Conservation (phyloP, 2,113 vertebrate genomes). For the Dasyprocta punctata region DNA sequence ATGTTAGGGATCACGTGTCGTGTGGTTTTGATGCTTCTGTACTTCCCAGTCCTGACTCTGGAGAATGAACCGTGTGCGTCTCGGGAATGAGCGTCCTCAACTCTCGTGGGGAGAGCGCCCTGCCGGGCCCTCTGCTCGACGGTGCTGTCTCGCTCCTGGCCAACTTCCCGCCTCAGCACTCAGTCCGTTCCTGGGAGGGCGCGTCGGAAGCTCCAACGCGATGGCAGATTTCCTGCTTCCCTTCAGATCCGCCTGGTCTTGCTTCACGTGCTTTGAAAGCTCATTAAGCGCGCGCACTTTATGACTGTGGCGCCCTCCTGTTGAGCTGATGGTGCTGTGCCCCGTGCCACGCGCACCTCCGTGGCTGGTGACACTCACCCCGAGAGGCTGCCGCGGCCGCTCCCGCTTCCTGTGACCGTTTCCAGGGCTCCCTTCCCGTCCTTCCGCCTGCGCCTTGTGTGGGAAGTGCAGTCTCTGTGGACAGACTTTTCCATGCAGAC, state of each 20-base stretch:
- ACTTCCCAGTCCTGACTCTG: background rate
- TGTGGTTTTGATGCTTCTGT: background rate
- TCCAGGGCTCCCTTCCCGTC: background rate
- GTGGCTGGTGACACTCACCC: background rate
- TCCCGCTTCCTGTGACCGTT: background rate
- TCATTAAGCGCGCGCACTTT: background rate
- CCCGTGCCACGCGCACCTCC: no score
- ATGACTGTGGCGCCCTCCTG: background rate
- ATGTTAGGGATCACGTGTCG: background rate
- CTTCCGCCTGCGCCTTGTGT: background rate
- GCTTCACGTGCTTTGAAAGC: background rate
- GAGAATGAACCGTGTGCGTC: background rate
- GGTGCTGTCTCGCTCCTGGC: background rate
- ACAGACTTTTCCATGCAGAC: background rate
- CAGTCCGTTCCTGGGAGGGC: background rate
- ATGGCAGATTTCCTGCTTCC: background rate
- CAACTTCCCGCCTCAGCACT: background rate
- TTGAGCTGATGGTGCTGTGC: no score
- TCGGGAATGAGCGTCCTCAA: accelerated
- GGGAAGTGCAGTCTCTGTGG: no score
- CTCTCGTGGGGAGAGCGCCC: background rate
- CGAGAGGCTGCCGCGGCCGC: background rate
- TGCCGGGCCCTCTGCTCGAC: no score
- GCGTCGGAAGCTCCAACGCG: no score
- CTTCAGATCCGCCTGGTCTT: background rate